These are phyloP conservation scores for Dasypus novemcinctus DNA, from an alignment of 2,113 vertebrate genomes.

Conservation along the genomic window DNA sequence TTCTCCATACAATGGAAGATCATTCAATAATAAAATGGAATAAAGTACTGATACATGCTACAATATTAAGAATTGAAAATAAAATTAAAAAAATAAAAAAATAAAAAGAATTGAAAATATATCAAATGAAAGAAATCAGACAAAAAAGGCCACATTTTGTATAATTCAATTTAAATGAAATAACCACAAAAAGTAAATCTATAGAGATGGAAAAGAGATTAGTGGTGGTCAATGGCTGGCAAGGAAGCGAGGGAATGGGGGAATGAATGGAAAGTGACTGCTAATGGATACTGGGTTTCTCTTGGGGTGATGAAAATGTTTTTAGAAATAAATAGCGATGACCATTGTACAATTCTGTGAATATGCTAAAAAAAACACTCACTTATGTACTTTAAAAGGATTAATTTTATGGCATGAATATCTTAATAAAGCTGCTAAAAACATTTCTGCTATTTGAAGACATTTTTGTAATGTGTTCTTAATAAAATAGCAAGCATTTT, in stretches of 20 bases:
- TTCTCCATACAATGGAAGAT: not conserved
- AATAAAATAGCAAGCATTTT: slow-evolving; percentile 21
- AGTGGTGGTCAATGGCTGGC: not conserved
- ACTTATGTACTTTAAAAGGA: not conserved
- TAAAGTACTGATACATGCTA: not conserved
- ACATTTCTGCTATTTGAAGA: not conserved
- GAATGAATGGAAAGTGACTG: not conserved
- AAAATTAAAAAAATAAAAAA: no score
- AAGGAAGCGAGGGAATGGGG: not conserved
- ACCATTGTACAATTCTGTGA: not conserved
- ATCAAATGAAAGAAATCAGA: no score
- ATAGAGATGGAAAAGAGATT: no score
- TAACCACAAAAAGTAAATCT: no score
- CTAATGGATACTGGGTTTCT: not conserved
- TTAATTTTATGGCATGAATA: not conserved
- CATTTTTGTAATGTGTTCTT: not conserved
- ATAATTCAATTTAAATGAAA: no score
- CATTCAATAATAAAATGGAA: slow-evolving; percentile 31
- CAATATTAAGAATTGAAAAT: not conserved
- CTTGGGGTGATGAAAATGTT: not conserved
- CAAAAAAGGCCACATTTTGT: no score
- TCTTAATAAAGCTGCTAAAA: not conserved
- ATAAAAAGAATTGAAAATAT: slow-evolving; percentile 24
- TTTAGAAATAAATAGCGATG: no score
- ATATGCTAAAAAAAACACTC: not conserved